Evolutionary conservation across 1,140 invertebrate genomes (phyloP), one percentile per base, ranked within the genome.

Genomic region (Meloidogyne hapla): DNA sequence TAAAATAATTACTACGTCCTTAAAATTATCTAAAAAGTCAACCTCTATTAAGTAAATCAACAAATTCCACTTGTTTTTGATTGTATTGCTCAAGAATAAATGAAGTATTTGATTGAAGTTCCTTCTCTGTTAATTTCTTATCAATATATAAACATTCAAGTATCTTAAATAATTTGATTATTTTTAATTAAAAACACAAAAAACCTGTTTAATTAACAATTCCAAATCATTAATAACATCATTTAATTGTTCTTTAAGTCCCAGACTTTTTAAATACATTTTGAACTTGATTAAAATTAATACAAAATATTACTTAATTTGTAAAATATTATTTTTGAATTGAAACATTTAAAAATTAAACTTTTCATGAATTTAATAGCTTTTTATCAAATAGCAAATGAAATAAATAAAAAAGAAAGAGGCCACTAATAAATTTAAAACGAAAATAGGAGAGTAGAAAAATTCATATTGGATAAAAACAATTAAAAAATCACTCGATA

Each of bases 201-300:
- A 62, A 6, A 75, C 74, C n/a, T 75, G 33, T 10, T 67, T 75
- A 18, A 68, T 75, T 2, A 26, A 26, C 72, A 62, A 45, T 42
- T 75, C 74, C 21, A 75, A 63, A 23, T 73, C 74, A 21, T 68
- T 73, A 25, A 42, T 56, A 18, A 61, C 42, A 40, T 75, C 74
- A 65, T 2, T 33, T 21, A 75, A 56, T 42, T 75, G 64, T 5
- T 75, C 74, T 56, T 67, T 65, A 5, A 56, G 18, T 56, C 48
- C 48, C 18, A 56, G 6, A 21, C n/a, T 56, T 56, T 56, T 56
- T n/a, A 56, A 56, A 56, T 56, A 56, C 48, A 56, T 56, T 6
- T 33, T 33, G 9, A 33, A 33, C 33, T 33, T 33, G 33, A 33
- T 33, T 33, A 0, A 33, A 33, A 33, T 33, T 33, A 33, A 33